Conservation (phyloP, 1,140 invertebrate genomes). For the Harlomillsia oculata region DNA sequence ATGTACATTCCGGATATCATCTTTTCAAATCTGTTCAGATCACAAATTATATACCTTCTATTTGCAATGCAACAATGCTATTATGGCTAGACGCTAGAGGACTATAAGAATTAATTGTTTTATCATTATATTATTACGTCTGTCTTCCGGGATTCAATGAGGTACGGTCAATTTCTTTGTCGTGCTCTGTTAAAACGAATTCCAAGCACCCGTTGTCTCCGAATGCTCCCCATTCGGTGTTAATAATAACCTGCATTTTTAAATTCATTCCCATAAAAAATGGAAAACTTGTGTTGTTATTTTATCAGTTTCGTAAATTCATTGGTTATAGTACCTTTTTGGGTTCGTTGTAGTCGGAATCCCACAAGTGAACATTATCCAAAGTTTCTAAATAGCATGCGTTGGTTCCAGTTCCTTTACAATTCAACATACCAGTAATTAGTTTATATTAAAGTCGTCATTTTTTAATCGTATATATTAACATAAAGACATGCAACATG, state of each 20-base stretch:
- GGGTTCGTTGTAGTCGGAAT: slow-evolving; percentile 55
- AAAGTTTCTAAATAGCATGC: slow-evolving; percentile 66
- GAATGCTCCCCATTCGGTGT: slow-evolving; percentile 74
- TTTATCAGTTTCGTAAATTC: not conserved
- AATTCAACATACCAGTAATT: not conserved
- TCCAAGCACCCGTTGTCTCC: slow-evolving; percentile 68
- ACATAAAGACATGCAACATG: no score
- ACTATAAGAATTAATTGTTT: no score
- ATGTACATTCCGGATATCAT: slow-evolving; percentile 87
- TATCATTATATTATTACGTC: not conserved
- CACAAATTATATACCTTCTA: not conserved
- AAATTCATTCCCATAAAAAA: no score
- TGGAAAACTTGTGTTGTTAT: no score
- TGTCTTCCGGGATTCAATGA: slow-evolving; percentile 44
- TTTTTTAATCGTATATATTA: no score
- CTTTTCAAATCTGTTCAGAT: slow-evolving; percentile 58
- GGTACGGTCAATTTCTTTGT: slow-evolving; percentile 50
- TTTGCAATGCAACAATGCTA: not conserved
- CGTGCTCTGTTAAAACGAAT: slow-evolving; percentile 64
- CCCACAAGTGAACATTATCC: slow-evolving; percentile 57
- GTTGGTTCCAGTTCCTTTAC: slow-evolving; percentile 60
- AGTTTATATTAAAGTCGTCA: not conserved
- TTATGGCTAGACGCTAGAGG: no score
- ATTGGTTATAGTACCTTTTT: slow-evolving; percentile 48
- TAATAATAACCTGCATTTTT: slow-evolving; percentile 56